These are phyloP conservation scores for Arge pagana DNA, from an alignment of 2,888 invertebrate species.

Conservation along the genomic window DNA sequence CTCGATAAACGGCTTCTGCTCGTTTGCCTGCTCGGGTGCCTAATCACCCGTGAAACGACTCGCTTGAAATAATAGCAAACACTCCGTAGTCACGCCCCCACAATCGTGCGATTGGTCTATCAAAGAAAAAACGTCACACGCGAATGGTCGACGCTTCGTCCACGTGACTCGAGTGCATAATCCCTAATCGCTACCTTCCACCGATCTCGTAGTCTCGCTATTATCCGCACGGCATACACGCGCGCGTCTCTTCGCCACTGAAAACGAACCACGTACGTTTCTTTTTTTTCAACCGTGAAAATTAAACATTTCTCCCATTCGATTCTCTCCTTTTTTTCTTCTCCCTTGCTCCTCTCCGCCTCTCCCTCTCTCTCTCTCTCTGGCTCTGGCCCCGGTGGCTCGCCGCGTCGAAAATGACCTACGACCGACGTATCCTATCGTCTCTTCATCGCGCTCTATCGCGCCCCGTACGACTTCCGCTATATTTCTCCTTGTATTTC, in stretches of 20 bases:
- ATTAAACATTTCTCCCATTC: too few species aligned
- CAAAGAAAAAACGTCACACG: constrained; percentile 1
- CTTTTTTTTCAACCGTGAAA: too few species aligned
- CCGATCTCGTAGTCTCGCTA: too few species aligned
- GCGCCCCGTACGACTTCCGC: not conserved
- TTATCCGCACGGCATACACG: too few species aligned
- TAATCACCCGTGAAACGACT: constrained; percentile 37
- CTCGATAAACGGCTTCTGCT: constrained; percentile 14
- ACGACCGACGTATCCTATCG: constrained; percentile 1
- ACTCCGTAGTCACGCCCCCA: constrained; percentile 42
- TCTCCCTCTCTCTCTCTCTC: too few species aligned
- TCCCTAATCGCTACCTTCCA: too few species aligned
- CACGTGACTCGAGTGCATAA: constrained; percentile 9
- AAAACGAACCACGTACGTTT: too few species aligned
- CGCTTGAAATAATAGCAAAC: constrained; percentile 50
- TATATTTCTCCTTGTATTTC: constrained; percentile 5
- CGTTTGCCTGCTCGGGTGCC: constrained; percentile 26
- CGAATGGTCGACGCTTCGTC: constrained; percentile 1
- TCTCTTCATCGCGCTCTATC: not conserved
- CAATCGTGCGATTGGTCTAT: constrained; percentile 40
- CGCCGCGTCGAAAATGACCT: too few species aligned
- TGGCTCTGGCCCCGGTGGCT: too few species aligned
- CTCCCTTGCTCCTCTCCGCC: too few species aligned
- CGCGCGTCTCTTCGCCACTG: too few species aligned
- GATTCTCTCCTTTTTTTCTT: too few species aligned